Evolutionary conservation across 2,888 invertebrate species (phyloP).

Genomic region (Tortricodes alternella): DNA sequence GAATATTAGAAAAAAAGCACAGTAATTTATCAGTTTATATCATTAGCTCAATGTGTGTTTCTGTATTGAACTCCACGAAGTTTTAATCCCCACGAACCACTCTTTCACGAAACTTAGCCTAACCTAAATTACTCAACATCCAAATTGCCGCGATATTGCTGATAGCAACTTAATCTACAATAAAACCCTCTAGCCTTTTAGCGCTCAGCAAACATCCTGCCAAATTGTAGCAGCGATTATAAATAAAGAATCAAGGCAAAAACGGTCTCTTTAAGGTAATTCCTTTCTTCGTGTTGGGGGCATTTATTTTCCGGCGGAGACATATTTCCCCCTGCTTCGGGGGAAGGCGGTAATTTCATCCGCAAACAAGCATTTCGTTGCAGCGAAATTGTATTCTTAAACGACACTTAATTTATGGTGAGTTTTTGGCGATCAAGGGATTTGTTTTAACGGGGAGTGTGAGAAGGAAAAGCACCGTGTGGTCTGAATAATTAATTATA

Average conservation of each 20-base stretch:
- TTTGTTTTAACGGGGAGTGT: slow-evolving; percentile 4
- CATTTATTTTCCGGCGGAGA: slow-evolving; percentile 5
- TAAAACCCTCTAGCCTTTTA: slow-evolving; percentile 19
- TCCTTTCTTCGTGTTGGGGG: not conserved
- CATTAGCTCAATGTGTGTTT: too few relatives aligned
- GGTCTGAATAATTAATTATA: too few relatives aligned
- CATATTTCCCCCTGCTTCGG: slow-evolving; percentile 4
- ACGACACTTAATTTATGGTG: slow-evolving; percentile 8
- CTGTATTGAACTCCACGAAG: not conserved
- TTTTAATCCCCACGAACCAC: not conserved
- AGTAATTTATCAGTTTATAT: too few relatives aligned
- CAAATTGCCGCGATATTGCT: slow-evolving; percentile 13
- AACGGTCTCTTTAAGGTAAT: slow-evolving; percentile 6
- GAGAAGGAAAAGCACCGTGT: not conserved
- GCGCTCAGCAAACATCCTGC: not conserved
- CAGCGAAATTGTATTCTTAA: slow-evolving; percentile 1
- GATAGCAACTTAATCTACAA: slow-evolving; percentile 15
- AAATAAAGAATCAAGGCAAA: slow-evolving; percentile 16
- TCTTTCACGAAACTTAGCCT: not conserved
- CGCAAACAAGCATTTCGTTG: slow-evolving; percentile 2
- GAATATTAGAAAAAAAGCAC: too few relatives aligned
- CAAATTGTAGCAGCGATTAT: slow-evolving; percentile 20
- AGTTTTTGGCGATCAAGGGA: slow-evolving; percentile 3
- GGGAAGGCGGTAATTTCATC: slow-evolving; percentile 2
- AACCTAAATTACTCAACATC: not conserved